A percentile compares a stretch with the other conserved stretches of the same genome.
phyloP scores from a whole-genome alignment of 1,140 invertebrate genomes.

The Drosophila saltans region DNA sequence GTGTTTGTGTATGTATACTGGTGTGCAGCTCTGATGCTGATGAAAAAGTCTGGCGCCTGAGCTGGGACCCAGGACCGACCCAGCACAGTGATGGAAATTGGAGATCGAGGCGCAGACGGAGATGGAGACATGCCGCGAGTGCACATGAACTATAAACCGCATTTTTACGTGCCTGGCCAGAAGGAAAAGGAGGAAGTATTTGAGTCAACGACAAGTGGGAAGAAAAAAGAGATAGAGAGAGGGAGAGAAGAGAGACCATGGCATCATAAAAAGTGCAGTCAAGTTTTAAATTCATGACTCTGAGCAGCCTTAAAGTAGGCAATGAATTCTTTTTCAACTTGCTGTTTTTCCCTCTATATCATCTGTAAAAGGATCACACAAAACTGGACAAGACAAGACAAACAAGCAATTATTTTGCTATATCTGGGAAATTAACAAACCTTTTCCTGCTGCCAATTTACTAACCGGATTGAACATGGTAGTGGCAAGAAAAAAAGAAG shows the following conservation, averaged over 20 bases:
- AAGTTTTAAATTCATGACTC: conserved; percentile 47
- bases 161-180: conserved; percentile 59
- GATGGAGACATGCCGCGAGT: conserved; percentile 32
- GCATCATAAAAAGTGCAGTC: conserved; percentile 36
- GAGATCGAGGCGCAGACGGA: conserved; percentile 15
- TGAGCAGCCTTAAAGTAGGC: conserved; percentile 15
- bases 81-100: conserved; percentile 11
- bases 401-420: conserved; percentile 62
- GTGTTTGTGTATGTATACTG: neutral
- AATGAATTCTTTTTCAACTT: conserved; percentile 2
- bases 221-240: neutral
- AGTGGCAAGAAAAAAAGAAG: conserved; percentile 11
- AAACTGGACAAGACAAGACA: conserved; percentile 25
- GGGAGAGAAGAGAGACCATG: neutral
- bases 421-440: conserved; percentile 57
- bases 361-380: neutral
- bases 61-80: neutral
- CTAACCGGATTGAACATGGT: conserved; percentile 11
- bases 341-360: neutral
- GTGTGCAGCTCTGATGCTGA: conserved; percentile 26
- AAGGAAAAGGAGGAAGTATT: neutral
- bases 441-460: conserved; percentile 19
- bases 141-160: conserved; percentile 67
- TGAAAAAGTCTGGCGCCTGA: conserved; percentile 28
- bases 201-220: neutral